Conservation (phyloP, 92 coral and sea anemone species). For the Plumapathes pennacea region DNA sequence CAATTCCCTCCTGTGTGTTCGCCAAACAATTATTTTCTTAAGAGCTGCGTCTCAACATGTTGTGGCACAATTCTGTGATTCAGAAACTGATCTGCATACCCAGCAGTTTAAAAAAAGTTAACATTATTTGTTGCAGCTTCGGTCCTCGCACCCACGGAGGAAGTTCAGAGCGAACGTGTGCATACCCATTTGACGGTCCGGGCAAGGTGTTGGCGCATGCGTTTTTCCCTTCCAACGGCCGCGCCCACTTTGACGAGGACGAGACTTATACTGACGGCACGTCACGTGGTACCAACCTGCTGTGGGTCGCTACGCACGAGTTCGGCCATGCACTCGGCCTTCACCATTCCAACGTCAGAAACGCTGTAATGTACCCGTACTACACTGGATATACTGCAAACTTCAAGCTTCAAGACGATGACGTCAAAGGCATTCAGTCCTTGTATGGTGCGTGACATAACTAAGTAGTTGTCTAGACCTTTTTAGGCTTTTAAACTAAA, state of each 20-base stretch:
- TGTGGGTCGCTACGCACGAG: conserved; percentile 65
- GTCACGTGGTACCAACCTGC: conserved; percentile 27
- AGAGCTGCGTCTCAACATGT: no score
- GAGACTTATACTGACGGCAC: conserved; percentile 40
- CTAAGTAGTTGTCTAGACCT: no score
- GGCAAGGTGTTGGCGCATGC: conserved; percentile 55
- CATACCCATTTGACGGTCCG: conserved; percentile 47
- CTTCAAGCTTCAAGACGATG: conserved; percentile 29
- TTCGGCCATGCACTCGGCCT: conserved; percentile 60
- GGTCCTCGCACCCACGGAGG: conserved; percentile 23
- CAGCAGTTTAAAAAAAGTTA: no score
- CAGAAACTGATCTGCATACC: no score
- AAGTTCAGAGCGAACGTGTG: conserved; percentile 20
- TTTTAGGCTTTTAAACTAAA: neutral
- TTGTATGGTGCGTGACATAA: conserved; percentile 35
- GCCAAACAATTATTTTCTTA: no score
- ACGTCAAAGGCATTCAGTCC: conserved; percentile 39
- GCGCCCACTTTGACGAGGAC: conserved; percentile 61
- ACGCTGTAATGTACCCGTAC: conserved; percentile 58
- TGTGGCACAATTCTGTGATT: no score
- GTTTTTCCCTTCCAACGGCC: conserved; percentile 54
- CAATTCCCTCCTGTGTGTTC: no score
- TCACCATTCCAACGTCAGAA: conserved; percentile 43
- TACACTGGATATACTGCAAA: conserved; percentile 37
- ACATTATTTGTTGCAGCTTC: conserved; percentile 18